Evolutionary conservation across 2,113 vertebrate species (phyloP).

Genomic region (Paramisgurnus dabryanus): DNA sequence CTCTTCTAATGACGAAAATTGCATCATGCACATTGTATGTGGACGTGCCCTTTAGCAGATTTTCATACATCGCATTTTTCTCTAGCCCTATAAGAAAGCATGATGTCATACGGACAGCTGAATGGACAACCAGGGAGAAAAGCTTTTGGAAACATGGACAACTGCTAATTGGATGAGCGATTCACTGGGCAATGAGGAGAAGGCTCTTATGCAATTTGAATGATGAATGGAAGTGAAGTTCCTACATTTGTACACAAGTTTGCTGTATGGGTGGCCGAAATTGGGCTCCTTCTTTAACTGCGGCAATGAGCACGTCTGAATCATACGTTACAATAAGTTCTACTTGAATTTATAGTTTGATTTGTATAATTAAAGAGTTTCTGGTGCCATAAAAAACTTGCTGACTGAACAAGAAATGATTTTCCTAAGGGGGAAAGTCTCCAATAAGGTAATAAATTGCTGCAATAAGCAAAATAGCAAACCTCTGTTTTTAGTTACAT

Average conservation of each 20-base stretch:
- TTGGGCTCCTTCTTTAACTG: conserved; percentile 16
- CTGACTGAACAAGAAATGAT: background rate
- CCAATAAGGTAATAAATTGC: background rate
- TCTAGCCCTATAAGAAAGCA: conserved; percentile 69
- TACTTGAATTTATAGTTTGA: background rate
- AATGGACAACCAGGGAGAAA: conserved; percentile 71
- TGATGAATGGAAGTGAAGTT: conserved; percentile 63
- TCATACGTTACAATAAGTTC: conserved; percentile 6
- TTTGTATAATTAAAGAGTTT: conserved; percentile 9
- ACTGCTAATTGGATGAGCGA: conserved; percentile 76
- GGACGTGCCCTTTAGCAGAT: too few species aligned
- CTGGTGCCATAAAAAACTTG: background rate
- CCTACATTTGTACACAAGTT: conserved; percentile 57
- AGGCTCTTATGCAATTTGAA: conserved; percentile 67
- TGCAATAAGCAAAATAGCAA: background rate
- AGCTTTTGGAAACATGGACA: conserved; percentile 70
- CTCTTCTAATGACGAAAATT: too few species aligned
- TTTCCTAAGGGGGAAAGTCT: background rate
- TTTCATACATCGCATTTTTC: conserved; percentile 61
- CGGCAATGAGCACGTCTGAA: conserved; percentile 44
- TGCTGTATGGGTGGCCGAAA: conserved; percentile 53
- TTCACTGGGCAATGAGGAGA: conserved; percentile 66
- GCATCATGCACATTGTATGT: too few species aligned
- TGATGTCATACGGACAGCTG: conserved; percentile 69
- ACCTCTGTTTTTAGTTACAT: too few species aligned